These are phyloP conservation scores for Gymnopithys bicolor DNA, from an alignment of 2,797 vertebrate genomes.

Conservation along the genomic window DNA sequence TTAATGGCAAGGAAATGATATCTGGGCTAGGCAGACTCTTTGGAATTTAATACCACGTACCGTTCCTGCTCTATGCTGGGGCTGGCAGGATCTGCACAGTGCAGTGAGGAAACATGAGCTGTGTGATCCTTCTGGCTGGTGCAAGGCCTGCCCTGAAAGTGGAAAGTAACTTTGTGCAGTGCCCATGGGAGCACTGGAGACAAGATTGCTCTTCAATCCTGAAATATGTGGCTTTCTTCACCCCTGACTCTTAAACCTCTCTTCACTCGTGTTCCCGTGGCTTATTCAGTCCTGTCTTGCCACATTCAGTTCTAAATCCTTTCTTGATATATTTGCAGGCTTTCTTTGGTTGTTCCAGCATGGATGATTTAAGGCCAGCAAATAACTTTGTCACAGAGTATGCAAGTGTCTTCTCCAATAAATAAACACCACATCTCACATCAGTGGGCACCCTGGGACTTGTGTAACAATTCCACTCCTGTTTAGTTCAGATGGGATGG, in stretches of 20 bases:
- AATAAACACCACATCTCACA: conserved; percentile 17
- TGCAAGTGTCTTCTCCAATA: conserved; percentile 57
- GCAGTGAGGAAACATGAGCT: rapidly evolving
- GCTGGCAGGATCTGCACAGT: not conserved
- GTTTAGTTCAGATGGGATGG: not conserved
- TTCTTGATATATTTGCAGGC: not conserved
- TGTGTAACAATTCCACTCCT: not conserved
- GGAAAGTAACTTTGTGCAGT: not conserved
- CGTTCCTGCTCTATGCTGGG: not conserved
- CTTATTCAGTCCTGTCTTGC: not conserved
- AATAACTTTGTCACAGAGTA: conserved; percentile 14
- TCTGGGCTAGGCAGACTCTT: not conserved
- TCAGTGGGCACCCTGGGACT: not conserved
- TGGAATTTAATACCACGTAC: not conserved
- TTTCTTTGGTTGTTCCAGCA: not conserved
- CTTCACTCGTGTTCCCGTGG: not conserved
- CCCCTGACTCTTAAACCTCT: not conserved
- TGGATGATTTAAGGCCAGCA: conserved; percentile 36
- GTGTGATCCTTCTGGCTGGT: not conserved
- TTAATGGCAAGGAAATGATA: not conserved
- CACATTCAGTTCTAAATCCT: not conserved
- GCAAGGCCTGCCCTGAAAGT: not conserved
- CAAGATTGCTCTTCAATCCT: not conserved
- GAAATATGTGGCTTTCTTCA: not conserved
- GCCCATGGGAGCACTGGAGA: not conserved